These are phyloP conservation scores for Lanius ludovicianus DNA, from an alignment of 2,113 vertebrate species.

Conservation along the genomic window DNA sequence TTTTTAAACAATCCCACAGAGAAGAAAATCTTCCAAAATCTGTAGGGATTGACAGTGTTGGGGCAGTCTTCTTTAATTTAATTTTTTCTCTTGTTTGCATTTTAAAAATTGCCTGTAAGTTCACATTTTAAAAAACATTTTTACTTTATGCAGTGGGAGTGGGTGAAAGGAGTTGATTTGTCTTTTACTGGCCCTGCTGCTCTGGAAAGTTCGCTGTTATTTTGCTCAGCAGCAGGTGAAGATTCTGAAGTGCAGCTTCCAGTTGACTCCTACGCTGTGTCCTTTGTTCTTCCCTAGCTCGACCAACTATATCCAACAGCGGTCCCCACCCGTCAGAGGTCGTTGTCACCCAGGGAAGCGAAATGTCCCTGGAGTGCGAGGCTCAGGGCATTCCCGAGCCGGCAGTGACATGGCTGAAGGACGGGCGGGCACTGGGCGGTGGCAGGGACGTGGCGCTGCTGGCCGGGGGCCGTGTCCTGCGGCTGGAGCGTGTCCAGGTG, in stretches of 20 bases:
- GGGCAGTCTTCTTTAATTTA: background rate
- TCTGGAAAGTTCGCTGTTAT: background rate
- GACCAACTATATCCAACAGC: conserved; percentile 80
- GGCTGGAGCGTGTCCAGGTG: conserved; percentile 77
- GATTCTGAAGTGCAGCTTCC: background rate
- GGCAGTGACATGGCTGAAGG: conserved; percentile 87
- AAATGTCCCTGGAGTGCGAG: conserved; percentile 83
- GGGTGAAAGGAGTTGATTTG: background rate
- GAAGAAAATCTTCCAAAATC: background rate
- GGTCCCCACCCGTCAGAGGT: conserved; percentile 67
- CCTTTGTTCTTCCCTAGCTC: conserved; percentile 72
- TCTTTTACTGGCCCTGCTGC: background rate
- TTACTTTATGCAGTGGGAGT: background rate
- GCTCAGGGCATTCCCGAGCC: conserved; percentile 85
- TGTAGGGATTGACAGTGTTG: background rate
- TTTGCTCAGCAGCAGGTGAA: background rate
- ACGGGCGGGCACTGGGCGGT: conserved; percentile 76
- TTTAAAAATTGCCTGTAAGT: background rate
- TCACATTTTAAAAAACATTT: background rate
- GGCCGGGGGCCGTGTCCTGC: conserved; percentile 78
- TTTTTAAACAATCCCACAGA: background rate
- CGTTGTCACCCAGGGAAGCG: conserved; percentile 75
- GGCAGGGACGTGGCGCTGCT: conserved; percentile 69
- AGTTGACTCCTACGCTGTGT: background rate
- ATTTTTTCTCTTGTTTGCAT: background rate